Evolutionary conservation across 2,888 invertebrate species (phyloP).

Genomic region (Synanthedon vespiformis): DNA sequence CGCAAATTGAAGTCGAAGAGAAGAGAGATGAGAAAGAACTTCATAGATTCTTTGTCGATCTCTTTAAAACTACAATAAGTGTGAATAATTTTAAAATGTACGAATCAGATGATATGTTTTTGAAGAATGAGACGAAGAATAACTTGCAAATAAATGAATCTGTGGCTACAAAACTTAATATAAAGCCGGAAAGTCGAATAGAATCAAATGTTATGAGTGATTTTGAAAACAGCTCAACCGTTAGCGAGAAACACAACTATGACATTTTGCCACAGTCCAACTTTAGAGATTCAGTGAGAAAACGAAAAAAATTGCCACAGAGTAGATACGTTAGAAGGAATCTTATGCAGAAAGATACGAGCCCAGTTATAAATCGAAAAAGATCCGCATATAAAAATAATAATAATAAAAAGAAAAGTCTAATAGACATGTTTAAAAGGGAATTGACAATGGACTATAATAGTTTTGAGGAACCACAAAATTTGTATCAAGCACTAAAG

Average conservation of each 20-base stretch:
- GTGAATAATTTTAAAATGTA: constrained; percentile 18
- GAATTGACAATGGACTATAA: constrained; percentile 21
- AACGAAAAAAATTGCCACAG: background rate
- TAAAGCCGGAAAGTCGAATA: background rate
- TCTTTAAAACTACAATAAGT: constrained; percentile 35
- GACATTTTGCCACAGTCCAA: background rate
- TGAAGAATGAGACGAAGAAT: constrained; percentile 14
- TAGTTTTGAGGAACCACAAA: constrained; percentile 28
- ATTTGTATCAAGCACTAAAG: constrained; percentile 36
- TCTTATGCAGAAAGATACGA: background rate
- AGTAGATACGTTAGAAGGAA: background rate
- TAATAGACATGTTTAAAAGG: constrained; percentile 32
- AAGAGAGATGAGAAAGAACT: constrained; percentile 22
- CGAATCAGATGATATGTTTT: constrained; percentile 1
- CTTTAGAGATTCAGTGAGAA: background rate
- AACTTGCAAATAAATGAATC: constrained; percentile 29
- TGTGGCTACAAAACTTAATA: constrained; percentile 21
- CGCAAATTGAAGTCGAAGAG: constrained; percentile 11
- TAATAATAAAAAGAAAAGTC: background rate
- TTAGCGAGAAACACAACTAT: background rate
- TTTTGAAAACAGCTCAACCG: background rate
- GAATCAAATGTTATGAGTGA: background rate
- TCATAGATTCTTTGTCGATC: constrained; percentile 43
- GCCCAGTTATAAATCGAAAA: background rate
- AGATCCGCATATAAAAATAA: background rate